Percentiles rank a stretch among this genome's conserved stretches.
Conservation (phyloP, 2,797 vertebrate genomes). For the Ciconia nigra region DNA sequence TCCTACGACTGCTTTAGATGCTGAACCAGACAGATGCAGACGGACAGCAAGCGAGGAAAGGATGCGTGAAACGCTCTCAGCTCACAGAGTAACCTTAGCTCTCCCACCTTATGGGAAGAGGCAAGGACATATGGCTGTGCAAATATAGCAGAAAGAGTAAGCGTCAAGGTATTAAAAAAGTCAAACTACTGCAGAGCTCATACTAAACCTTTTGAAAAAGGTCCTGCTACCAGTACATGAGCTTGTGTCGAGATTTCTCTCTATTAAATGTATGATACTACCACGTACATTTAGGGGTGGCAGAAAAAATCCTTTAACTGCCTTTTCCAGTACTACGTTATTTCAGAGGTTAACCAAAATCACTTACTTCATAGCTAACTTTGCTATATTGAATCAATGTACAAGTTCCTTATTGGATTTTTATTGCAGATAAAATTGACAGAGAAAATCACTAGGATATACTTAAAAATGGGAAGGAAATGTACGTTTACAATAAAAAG, state of each 20-base stretch:
- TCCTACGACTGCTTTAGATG: not conserved
- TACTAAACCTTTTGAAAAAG: not conserved
- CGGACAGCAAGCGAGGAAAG: not conserved
- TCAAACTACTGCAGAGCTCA: not conserved
- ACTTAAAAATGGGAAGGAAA: constrained; percentile 74
- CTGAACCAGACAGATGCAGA: not conserved
- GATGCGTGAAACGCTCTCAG: not conserved
- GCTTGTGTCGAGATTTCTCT: not conserved
- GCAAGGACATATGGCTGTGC: not conserved
- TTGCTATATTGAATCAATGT: constrained; percentile 51
- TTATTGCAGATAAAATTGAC: constrained; percentile 67
- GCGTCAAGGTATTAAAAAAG: not conserved
- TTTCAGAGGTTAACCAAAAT: constrained; percentile 50
- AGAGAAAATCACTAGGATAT: constrained; percentile 60
- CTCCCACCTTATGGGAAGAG: not conserved
- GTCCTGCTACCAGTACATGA: not conserved
- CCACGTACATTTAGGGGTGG: not conserved
- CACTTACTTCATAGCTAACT: constrained; percentile 52
- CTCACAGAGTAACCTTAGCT: not conserved
- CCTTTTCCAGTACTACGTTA: not conserved
- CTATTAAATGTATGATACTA: not conserved
- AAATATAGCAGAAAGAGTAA: not conserved
- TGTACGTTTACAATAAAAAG: constrained; percentile 70
- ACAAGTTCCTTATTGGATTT: constrained; percentile 63
- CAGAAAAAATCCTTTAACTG: not conserved